Base-by-base conservation (phyloP, 1,140 invertebrate genomes). In the Aphelenchoides besseyi region DNA sequence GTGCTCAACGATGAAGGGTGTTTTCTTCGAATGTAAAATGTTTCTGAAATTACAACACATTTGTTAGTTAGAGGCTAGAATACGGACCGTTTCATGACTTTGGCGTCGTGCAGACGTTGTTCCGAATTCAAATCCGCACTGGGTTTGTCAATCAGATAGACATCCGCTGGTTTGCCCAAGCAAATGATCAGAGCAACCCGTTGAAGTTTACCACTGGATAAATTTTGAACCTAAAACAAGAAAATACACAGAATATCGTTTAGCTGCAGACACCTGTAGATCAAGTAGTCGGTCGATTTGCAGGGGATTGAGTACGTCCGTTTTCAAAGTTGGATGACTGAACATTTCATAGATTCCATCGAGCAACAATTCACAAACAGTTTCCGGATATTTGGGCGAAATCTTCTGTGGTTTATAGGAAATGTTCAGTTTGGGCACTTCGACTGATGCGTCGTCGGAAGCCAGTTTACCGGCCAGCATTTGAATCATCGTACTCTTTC, bases 381-480 rank as follows among this genome's bases (percentile, higher is more conserved):
- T 89, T 23, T 94, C 94, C 72, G 94, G 91, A 72, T 91, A 95
- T 87, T 98, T 98, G 0, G 96, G 96, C 80, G 94, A 97, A 81
- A 99, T 98, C 85, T 98, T 98, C 87, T 99, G 97, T 41, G 97
- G 97, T 86, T 99, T 99, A 87, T 99, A 99, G 86, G 95, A 98
- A 79, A 99, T 96, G 85, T 97, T 93, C 69, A 99, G 85, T 79
- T 92, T 89, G 1, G 96, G 96, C 72, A 97, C 88, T 74, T 92
- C 90, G 68, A 88, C 91, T 88, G 72, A 90, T 82, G 92, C 94
- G 75, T 90, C 90, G 88, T 98, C 95, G 12, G 95, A 91, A 78
- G 91, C 88, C 75, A 98, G 87, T 83, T 94, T 92, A 41, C 97
- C 97, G 81, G 96, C 97, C 76, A 99, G 87, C 92, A 99, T 94